These are phyloP conservation scores for Oophaga pumilio DNA, from an alignment of 2,113 vertebrate species.

Conservation along the genomic window DNA sequence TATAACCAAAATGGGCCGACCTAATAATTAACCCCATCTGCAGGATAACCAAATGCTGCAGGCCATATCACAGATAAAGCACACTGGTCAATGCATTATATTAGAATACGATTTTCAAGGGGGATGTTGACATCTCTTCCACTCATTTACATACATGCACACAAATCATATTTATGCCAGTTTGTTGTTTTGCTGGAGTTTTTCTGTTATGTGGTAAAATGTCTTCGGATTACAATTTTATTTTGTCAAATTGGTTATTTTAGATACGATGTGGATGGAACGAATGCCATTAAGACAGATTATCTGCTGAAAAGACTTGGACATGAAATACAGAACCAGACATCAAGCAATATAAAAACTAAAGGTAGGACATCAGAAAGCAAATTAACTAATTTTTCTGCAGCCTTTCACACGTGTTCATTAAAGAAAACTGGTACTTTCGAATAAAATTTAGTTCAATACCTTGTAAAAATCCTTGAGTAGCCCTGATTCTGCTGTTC, in stretches of 20 bases:
- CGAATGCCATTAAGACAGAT: constrained; percentile 61
- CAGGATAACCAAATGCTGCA: too few species aligned
- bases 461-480: too few species aligned
- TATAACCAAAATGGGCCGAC: too few species aligned
- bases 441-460: too few species aligned
- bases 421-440: too few species aligned
- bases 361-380: constrained; percentile 18
- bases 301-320: constrained; percentile 62
- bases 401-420: too few species aligned
- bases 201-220: neutral
- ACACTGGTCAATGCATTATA: too few species aligned
- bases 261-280: constrained; percentile 64
- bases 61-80: too few species aligned
- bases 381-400: neutral
- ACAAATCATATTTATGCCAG: neutral
- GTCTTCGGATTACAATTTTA: neutral
- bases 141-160: neutral
- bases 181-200: neutral
- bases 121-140: too few species aligned
- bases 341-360: constrained; percentile 28
- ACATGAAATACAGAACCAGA: constrained; percentile 46
- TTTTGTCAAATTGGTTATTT: neutral
- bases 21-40: too few species aligned
- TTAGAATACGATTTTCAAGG: too few species aligned
- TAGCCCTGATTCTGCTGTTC: too few species aligned